These are phyloP conservation scores for Platalea minor DNA, from an alignment of 2,797 vertebrate genomes.

Conservation along the genomic window DNA sequence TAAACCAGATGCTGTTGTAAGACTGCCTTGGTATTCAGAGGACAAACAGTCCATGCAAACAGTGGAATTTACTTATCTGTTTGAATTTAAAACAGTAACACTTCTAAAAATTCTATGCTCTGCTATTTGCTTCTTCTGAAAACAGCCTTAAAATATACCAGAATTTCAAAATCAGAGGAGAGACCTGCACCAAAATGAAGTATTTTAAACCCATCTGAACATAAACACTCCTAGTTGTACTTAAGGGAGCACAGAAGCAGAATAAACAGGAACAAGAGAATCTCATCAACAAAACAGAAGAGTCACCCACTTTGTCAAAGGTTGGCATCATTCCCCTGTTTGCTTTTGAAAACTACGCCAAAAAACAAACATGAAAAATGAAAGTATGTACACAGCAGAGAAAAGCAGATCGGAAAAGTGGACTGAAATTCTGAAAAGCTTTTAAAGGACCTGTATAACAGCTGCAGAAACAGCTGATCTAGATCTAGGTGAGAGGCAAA, in stretches of 20 bases:
- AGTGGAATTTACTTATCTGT: not conserved
- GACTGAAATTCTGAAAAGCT: not conserved
- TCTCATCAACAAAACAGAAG: not conserved
- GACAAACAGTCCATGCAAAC: not conserved
- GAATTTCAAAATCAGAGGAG: not conserved
- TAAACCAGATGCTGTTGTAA: not conserved
- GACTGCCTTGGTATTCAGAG: not conserved
- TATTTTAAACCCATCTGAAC: not conserved
- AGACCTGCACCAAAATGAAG: not conserved
- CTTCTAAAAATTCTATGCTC: not conserved
- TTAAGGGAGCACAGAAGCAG: not conserved
- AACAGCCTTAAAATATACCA: not conserved
- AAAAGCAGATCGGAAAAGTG: not conserved
- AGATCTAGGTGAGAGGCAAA: not conserved
- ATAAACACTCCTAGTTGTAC: not conserved
- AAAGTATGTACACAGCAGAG: not conserved
- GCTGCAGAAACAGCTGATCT: not conserved
- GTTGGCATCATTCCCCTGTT: not conserved
- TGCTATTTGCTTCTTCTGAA: conserved; percentile 6
- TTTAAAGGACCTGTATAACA: not conserved
- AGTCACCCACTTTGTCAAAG: not conserved
- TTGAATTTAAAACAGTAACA: not conserved
- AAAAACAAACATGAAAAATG: not conserved
- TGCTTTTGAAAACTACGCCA: not conserved
- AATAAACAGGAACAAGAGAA: not conserved